Conservation (phyloP, 2,888 invertebrate species). For the Melipona beecheii region DNA sequence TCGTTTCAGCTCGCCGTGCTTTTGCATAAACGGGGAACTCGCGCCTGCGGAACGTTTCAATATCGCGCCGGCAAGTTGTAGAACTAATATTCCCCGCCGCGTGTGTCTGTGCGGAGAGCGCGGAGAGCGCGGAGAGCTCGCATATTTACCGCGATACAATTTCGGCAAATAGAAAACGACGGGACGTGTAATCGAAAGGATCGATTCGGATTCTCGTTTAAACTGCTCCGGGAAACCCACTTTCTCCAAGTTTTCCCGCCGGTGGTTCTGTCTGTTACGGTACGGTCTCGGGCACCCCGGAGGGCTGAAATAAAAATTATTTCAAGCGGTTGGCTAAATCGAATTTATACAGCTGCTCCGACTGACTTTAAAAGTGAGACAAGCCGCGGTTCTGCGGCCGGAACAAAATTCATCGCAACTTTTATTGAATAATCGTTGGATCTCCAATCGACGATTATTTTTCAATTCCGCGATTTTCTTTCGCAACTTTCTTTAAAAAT, state of each 20-base stretch:
- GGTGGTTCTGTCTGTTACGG: not conserved
- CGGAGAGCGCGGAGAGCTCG: slow-evolving; percentile 21
- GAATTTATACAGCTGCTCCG: not conserved
- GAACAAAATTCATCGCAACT: too few relatives aligned
- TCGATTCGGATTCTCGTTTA: slow-evolving; percentile 29
- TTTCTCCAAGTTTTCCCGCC: not conserved
- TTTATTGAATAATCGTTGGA: too few relatives aligned
- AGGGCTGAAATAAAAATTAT: not conserved
- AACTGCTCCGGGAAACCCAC: slow-evolving; percentile 11
- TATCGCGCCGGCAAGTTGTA: slow-evolving; percentile 46
- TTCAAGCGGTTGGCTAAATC: not conserved
- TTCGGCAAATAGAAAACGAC: slow-evolving; percentile 52
- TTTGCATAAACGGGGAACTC: slow-evolving; percentile 49
- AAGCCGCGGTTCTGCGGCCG: too few relatives aligned
- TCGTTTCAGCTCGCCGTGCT: slow-evolving; percentile 15
- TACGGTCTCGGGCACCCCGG: not conserved
- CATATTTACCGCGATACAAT: slow-evolving; percentile 54
- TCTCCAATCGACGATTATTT: too few relatives aligned
- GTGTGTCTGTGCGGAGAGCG: slow-evolving; percentile 29
- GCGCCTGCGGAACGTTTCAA: slow-evolving; percentile 48
- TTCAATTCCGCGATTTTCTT: too few relatives aligned
- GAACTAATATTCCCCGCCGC: slow-evolving; percentile 53
- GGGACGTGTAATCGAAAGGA: slow-evolving; percentile 43
- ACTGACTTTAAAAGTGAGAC: not conserved
- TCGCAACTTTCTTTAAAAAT: too few relatives aligned